Base-by-base conservation (phyloP, 2,888 invertebrate genomes). In the Ceriagrion tenellum region DNA sequence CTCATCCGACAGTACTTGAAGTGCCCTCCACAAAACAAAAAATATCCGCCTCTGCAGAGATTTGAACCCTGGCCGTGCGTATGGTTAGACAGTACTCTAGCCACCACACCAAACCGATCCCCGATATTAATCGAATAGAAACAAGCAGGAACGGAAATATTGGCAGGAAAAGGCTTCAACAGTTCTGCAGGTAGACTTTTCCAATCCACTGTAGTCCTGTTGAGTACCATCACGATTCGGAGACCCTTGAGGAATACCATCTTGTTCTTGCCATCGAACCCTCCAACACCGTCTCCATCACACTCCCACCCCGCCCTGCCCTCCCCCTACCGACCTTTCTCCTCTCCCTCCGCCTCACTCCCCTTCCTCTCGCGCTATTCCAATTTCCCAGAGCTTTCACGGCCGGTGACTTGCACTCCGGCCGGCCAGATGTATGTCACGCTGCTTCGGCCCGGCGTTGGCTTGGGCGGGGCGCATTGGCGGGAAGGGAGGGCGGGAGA, bases 351-450 rank as follows among this genome's bases (percentile, higher is more conserved):
- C 40, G 69, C 23, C 93, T 16, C 35, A 26, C 30, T 47, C 47
- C 23, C 93, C 20, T 18, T 13, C 35, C 40, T 40, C 30, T 35
- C 91, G 40, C 47, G 63, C 63, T 69, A 93, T 93, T 69, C 93
- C 59, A 26, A 63, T 63, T 91, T 63, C 59, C 91, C 20, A 26
- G 26, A 59, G 93, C 93, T 93, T 93, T 93, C 93, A 93, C 93
- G 93, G 93, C 93, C 93, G 93, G 93, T 93, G 93, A 93, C 93
- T 93, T 93, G 93, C 93, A 93, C 47, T 93, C 30, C 55, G 47
- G 55, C 91, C 91, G 69, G 35, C 30, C 35, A 81, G 93, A 93
- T 93, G 93, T 93, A 69, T 93, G 93, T 93, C 93, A 93, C 93
- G 93, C 93, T 91, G 91, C 69, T 91, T 69, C 59, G 35, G 91